phyloP scores from a whole-genome alignment of 1,140 invertebrate species.

The Euura lappo region DNA sequence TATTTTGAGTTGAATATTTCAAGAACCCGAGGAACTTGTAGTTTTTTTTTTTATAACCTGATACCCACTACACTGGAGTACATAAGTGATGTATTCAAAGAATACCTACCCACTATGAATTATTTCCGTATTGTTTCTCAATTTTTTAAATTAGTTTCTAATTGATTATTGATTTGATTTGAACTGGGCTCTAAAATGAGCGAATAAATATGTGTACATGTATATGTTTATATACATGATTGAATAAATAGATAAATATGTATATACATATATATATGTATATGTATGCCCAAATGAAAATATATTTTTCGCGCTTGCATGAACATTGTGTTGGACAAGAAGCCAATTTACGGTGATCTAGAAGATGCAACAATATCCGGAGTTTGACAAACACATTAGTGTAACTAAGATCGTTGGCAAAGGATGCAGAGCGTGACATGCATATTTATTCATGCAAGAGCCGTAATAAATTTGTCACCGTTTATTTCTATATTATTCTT shows the following conservation, averaged over 20 bases:
- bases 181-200: conserved; percentile 21
- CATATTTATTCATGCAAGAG: too few species aligned
- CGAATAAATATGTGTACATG: conserved; percentile 12
- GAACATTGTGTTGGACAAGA: background rate
- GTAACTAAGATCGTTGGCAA: too few species aligned
- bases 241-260: conserved; percentile 16
- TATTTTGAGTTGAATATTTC: background rate
- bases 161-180: conserved; percentile 19
- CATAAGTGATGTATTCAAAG: conserved; percentile 2
- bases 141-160: conserved; percentile 7
- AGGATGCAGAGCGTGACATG: too few species aligned
- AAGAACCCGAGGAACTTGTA: background rate
- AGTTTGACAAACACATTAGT: too few species aligned
- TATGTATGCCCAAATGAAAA: background rate
- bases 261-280: conserved; percentile 11
- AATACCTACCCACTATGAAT: background rate
- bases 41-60: conserved; percentile 8
- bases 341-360: too few species aligned
- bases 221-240: background rate
- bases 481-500: conserved; percentile 32
- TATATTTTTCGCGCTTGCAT: conserved; percentile 25
- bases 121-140: background rate
- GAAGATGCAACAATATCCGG: too few species aligned
- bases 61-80: background rate
- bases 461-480: background rate